phyloP scores from a whole-genome alignment of 2,797 vertebrate genomes.

The Scolopax bukidnonensis region DNA sequence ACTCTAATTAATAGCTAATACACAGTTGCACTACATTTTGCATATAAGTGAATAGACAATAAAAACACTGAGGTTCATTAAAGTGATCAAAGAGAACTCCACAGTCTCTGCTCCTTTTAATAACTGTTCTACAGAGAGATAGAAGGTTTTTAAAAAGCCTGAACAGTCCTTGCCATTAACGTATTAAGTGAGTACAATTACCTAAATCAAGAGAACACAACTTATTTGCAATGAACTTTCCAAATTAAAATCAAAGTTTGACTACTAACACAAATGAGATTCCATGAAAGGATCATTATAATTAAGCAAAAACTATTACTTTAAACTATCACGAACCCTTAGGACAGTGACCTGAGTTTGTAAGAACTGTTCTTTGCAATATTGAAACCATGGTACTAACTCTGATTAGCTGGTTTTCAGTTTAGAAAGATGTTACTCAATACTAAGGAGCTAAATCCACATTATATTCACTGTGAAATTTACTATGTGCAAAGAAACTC shows the following conservation, averaged over 20 bases:
- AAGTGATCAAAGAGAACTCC: conserved; percentile 67
- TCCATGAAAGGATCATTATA: conserved; percentile 60
- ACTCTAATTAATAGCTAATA: conserved; percentile 66
- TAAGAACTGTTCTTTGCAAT: not conserved
- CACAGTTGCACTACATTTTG: conserved; percentile 41
- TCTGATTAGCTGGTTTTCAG: not conserved
- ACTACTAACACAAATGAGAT: conserved; percentile 60
- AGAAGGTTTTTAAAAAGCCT: conserved; percentile 61
- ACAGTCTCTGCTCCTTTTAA: conserved; percentile 49
- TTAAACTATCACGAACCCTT: conserved; percentile 32
- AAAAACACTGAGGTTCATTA: conserved; percentile 69
- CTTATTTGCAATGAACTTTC: conserved; percentile 67
- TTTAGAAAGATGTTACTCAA: not conserved
- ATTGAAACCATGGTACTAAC: not conserved
- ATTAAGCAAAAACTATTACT: conserved; percentile 54
- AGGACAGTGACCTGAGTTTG: conserved; percentile 44
- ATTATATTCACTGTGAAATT: not conserved
- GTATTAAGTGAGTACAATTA: conserved; percentile 69
- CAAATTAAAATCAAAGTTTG: conserved; percentile 69
- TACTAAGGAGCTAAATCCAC: not conserved
- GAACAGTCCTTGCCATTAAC: conserved; percentile 50
- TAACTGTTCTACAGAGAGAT: conserved; percentile 61
- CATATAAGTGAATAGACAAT: conserved; percentile 63
- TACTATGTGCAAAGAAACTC: not conserved
- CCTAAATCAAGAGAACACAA: conserved; percentile 65